Evolutionary conservation across 2,888 invertebrate genomes (phyloP).

Genomic region (Trichopoda pennipes): DNA sequence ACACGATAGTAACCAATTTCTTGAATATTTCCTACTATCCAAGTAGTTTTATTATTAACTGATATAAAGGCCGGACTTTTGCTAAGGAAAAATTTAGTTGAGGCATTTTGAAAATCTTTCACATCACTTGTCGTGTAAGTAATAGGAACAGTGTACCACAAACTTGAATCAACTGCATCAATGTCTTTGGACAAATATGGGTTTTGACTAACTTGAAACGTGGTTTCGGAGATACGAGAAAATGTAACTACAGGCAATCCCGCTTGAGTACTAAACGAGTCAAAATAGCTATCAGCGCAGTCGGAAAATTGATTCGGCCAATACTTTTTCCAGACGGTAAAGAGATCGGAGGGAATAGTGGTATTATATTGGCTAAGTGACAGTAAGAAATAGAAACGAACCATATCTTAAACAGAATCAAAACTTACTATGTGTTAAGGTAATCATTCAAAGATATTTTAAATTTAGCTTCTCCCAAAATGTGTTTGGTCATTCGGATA

Average conservation of each 20-base stretch:
- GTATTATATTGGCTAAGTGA: not conserved
- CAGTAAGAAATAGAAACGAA: not conserved
- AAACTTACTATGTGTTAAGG: slow-evolving; percentile 78
- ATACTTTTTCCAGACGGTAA: not conserved
- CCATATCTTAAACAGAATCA: not conserved
- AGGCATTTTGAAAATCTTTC: too few species aligned
- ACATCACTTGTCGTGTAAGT: too few species aligned
- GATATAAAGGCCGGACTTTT: not conserved
- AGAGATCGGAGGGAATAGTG: not conserved
- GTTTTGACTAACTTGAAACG: not conserved
- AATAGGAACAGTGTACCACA: too few species aligned
- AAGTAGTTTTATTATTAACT: slow-evolving; percentile 56
- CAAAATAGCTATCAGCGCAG: not conserved
- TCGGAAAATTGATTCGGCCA: not conserved
- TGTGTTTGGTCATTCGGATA: slow-evolving; percentile 86
- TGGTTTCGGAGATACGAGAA: not conserved
- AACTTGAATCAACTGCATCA: too few species aligned
- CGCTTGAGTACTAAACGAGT: not conserved
- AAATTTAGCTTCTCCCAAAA: slow-evolving; percentile 83
- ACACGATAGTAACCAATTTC: slow-evolving; percentile 83
- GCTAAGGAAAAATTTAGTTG: too few species aligned
- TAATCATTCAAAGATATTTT: slow-evolving; percentile 83
- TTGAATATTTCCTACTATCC: slow-evolving; percentile 78
- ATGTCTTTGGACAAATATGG: not conserved
- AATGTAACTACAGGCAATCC: not conserved